Percentiles rank a stretch among this genome's conserved stretches.
These are phyloP conservation scores for Meandrina meandrites DNA, from an alignment of 92 coral and sea anemone genomes.

Conservation along the genomic window DNA sequence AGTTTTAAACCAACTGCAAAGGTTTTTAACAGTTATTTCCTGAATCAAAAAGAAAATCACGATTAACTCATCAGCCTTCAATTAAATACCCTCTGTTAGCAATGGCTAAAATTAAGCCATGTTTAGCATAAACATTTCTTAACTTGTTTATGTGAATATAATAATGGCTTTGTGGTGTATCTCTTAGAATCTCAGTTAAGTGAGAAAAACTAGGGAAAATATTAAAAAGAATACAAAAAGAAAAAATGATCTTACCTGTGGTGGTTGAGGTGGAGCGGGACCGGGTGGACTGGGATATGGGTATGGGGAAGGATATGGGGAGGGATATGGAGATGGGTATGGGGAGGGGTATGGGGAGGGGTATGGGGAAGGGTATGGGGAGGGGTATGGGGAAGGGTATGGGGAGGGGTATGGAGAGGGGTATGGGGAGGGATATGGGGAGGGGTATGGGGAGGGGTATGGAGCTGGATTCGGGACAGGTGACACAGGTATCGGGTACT, in stretches of 20 bases:
- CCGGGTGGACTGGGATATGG: no score
- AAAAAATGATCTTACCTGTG: slow-evolving; percentile 4
- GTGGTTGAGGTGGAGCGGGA: background rate
- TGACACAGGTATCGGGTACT: slow-evolving; percentile 32
- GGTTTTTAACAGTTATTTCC: no score
- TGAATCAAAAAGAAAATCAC: no score
- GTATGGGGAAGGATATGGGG: slow-evolving; percentile 29
- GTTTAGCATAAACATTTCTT: no score
- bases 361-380: slow-evolving; percentile 30
- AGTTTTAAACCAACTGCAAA: no score
- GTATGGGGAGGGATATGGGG: slow-evolving; percentile 30
- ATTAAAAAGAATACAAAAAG: no score
- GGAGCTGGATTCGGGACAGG: background rate
- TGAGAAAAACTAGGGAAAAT: background rate
- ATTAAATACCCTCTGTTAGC: background rate
- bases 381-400: slow-evolving; percentile 1
- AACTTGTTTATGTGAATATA: background rate
- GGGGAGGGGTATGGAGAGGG: slow-evolving; percentile 33
- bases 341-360: background rate
- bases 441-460: slow-evolving; percentile 13
- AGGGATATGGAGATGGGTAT: slow-evolving; percentile 10
- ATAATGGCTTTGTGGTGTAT: background rate
- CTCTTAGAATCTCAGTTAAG: background rate
- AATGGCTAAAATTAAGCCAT: no score
- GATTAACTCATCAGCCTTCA: background rate